Base-by-base conservation (phyloP, 1,140 invertebrate genomes). In the Himalopsyche phryganea region DNA sequence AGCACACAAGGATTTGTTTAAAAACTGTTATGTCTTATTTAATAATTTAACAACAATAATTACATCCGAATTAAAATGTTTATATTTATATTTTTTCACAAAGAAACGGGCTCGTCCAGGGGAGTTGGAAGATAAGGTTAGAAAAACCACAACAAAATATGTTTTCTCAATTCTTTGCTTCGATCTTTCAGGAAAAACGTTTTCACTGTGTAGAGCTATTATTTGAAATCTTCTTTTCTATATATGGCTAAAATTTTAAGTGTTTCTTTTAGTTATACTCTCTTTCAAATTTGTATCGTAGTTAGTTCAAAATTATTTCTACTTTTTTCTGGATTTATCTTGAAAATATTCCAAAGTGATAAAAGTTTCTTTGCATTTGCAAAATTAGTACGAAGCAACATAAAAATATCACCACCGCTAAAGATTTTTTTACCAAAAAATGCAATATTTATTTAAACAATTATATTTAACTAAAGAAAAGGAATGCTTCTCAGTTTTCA, bases 101-200 rank as follows among this genome's bases (percentile, higher is more conserved):
- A 64, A 64, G 62, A 64, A 60, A 60, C 62, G 62, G 19, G 49
- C 50, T 38, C 62, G 62, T 36, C 62, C 62, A n/a, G 62, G 62
- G 53, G 62, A 64, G 47, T 57, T 64, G 58, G 62, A 64, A 32
- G 45, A 60, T 41, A 57, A 64, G 62, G 62, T 64, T 64, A 64
- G 62, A 60, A 50, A 60, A 60, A 52, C 11, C 28, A 9, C n/a
- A 13, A 3, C 13, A 13, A 50, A 48, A 57, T 50, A 13, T 44
- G 54, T 41, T 57, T 50, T 32, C 42, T 45, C 17, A n/a, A 15
- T 40, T 40, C 23, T 28, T 28, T 28, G 23, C 23, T 28, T 28
- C 23, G 23, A 28, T 9, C 23, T 28, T 28, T 28, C 23, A 28
- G 23, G 23, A 28, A 28, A 28, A 28, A 28, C 23, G 23, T 28